Base-by-base conservation (phyloP, 2,797 vertebrate species). In the Euphonia xanthogaster region DNA sequence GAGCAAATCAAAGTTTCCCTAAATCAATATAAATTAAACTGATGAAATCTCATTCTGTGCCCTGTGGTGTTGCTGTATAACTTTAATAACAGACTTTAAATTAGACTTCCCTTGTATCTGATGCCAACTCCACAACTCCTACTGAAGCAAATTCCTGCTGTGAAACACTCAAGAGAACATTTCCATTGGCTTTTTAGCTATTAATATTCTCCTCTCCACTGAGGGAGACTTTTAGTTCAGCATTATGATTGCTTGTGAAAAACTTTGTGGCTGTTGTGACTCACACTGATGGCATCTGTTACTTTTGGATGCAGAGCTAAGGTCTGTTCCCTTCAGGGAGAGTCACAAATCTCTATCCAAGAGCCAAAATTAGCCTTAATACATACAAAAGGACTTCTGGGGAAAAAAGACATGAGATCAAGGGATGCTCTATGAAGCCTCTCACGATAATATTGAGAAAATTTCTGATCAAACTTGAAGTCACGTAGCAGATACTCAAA, bases 201-300 rank as follows among this genome's bases (percentile, higher is more conserved):
- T 89, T 72, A 75, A 84, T 70, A 48, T 72, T 86, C 44, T 74
- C 27, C 48, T 86, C 53, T 90, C 55, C 31, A 51, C 60, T 1
- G 1, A 35, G 31, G 33, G 20, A 66, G 73, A 40, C 31, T 81
- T 93, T 68, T 8, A 86, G 76, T 75, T 93, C 70, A 76, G 73
- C 14, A 8, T 65, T 80, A 18, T 86, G 61, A 71, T 86, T 81
- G 40, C 73, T 93, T 90, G 44, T 94, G 91, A 83, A 90, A 91
- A 96, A 90, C 44, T 91, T 55, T 53, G 75, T 74, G 82, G 66
- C 82, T 91, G 50, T 93, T 95, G 77, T 91, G 94, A 94, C 62
- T 96, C 96, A 94, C 60, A 63, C 44, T 58, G 47, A 90, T 88
- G 83, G 74, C 91, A 95, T 96, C 91, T 93, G 94, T 72, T 94